Evolutionary conservation across 2,797 vertebrate genomes (phyloP).

Genomic region (Macropodus opercularis): DNA sequence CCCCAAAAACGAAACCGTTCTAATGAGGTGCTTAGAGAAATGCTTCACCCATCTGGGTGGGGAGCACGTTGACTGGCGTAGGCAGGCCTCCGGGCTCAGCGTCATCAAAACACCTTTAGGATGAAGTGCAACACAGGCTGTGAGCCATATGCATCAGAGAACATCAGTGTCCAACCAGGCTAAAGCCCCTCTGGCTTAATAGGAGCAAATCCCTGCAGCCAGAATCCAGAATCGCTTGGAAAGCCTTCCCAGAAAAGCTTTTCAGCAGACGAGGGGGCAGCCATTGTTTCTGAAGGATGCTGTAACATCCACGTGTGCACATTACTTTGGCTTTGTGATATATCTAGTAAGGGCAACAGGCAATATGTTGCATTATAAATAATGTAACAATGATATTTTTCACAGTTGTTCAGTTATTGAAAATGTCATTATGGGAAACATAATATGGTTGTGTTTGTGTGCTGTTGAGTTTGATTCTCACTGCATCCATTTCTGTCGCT

Average conservation of each 20-base stretch:
- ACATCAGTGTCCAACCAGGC: constrained; percentile 1
- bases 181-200: constrained; percentile 17
- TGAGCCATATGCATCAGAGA: constrained; percentile 7
- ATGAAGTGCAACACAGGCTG: neutral
- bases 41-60: neutral
- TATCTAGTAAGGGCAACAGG: neutral
- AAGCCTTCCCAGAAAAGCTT: constrained; percentile 4
- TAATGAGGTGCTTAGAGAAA: neutral
- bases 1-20: neutral
- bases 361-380: neutral
- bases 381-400: too few relatives aligned
- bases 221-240: constrained; percentile 6
- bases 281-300: neutral
- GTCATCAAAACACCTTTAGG: constrained; percentile 4
- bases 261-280: neutral
- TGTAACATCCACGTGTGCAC: neutral
- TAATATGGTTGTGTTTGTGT: neutral
- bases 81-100: neutral
- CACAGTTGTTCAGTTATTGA: constrained; percentile 6
- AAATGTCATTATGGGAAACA: constrained; percentile 3
- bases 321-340: neutral
- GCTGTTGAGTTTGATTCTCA: constrained; percentile 9
- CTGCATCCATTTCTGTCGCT: constrained; percentile 14
- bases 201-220: constrained; percentile 24
- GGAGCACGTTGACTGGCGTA: neutral